Conservation (phyloP, 1,140 invertebrate species). For the Bombus difficillimus region DNA sequence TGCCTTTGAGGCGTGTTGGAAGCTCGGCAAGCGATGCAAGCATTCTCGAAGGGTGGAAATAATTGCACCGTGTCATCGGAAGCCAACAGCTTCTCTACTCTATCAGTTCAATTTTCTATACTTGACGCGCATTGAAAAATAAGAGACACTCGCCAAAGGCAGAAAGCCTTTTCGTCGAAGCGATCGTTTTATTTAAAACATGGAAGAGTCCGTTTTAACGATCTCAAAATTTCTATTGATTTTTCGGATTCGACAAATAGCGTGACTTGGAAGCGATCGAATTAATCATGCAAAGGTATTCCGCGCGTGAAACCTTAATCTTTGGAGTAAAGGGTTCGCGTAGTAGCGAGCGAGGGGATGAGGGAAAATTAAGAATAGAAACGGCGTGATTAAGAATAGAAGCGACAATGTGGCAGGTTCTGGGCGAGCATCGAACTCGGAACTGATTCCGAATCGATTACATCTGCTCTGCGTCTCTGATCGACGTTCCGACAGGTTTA, state of each 20-base stretch:
- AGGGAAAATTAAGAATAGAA: conserved; percentile 25
- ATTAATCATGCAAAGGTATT: not conserved
- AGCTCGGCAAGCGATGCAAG: not conserved
- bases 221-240: too few species aligned
- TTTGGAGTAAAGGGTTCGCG: not conserved
- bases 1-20: conserved; percentile 2
- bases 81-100: not conserved
- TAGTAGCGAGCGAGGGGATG: too few species aligned
- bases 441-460: conserved; percentile 41
- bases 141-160: too few species aligned
- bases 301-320: not conserved
- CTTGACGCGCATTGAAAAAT: not conserved
- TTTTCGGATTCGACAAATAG: too few species aligned
- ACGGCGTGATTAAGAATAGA: conserved; percentile 30
- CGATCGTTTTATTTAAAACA: too few species aligned
- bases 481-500: conserved; percentile 30
- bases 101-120: conserved; percentile 1
- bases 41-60: not conserved
- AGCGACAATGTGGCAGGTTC: conserved; percentile 30
- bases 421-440: conserved; percentile 11
- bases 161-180: too few species aligned
- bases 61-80: conserved; percentile 9
- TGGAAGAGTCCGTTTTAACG: rapidly evolving
- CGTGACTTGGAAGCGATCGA: not conserved
- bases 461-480: conserved; percentile 26